These are phyloP conservation scores for Oscheius sp. DNA, from an alignment of 2,888 invertebrate species.

Conservation along the genomic window DNA sequence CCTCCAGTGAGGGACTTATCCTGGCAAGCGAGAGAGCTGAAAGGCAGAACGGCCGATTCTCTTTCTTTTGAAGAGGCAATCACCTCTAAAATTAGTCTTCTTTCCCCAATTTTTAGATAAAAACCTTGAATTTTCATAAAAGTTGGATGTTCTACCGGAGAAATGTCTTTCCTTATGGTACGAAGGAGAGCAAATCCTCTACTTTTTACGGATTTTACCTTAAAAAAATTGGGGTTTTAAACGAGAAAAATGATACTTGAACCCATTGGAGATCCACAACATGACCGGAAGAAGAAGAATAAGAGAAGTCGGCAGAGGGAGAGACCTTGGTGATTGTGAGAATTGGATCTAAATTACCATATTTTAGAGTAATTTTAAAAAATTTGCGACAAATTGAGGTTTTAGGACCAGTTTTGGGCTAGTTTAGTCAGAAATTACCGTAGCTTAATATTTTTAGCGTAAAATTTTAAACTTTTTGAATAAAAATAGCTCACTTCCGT, in stretches of 20 bases:
- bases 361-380: too few relatives aligned
- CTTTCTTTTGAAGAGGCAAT: constrained; percentile 30
- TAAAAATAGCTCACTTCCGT: too few relatives aligned
- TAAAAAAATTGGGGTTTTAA: too few relatives aligned
- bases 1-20: constrained; percentile 78
- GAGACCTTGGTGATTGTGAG: too few relatives aligned
- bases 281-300: not conserved
- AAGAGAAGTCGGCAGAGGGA: not conserved
- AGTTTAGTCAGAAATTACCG: too few relatives aligned
- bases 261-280: not conserved
- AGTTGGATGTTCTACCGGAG: not conserved
- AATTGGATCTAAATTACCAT: too few relatives aligned
- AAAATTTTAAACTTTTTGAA: too few relatives aligned
- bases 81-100: constrained; percentile 16
- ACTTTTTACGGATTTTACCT: constrained; percentile 26
- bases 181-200: constrained; percentile 39
- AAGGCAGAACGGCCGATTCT: constrained; percentile 48
- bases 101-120: constrained; percentile 4
- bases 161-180: constrained; percentile 19
- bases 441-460: too few relatives aligned
- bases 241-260: not conserved
- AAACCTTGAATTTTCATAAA: constrained; percentile 31
- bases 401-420: too few relatives aligned
- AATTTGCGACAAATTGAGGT: too few relatives aligned
- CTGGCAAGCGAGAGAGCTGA: constrained; percentile 61